phyloP scores from a whole-genome alignment of 2,888 invertebrate species.

The Eupeodes latifasciatus region DNA sequence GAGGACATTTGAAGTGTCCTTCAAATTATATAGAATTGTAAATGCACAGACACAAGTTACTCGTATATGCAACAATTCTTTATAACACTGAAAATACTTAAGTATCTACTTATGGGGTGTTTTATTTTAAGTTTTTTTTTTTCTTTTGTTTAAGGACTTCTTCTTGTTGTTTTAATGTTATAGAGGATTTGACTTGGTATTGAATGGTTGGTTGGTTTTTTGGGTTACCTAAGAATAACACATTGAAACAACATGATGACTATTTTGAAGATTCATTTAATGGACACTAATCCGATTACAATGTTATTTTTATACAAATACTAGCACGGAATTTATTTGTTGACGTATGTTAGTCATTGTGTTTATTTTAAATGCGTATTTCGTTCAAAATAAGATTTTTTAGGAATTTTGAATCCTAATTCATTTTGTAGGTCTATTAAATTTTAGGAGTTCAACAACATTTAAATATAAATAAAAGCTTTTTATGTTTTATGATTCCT shows the following conservation, averaged over 20 bases:
- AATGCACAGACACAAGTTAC: constrained; percentile 32
- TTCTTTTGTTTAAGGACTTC: not conserved
- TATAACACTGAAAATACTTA: constrained; percentile 45
- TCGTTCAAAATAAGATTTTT: too few relatives aligned
- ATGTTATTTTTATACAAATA: not conserved
- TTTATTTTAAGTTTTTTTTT: constrained; percentile 7
- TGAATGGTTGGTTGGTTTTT: constrained; percentile 14
- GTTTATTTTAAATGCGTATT: too few relatives aligned
- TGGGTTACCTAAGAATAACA: constrained; percentile 21
- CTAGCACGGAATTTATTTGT: not conserved
- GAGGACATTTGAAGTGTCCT: constrained; percentile 71
- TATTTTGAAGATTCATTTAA: constrained; percentile 13
- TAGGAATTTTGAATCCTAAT: too few relatives aligned
- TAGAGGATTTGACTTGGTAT: constrained; percentile 19
- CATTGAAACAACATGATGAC: constrained; percentile 16
- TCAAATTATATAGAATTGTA: constrained; percentile 27
- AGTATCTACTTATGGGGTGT: constrained; percentile 62
- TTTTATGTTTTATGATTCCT: too few relatives aligned
- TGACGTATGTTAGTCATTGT: not conserved
- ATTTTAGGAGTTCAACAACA: too few relatives aligned
- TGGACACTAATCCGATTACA: constrained; percentile 17
- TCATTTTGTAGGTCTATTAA: too few relatives aligned
- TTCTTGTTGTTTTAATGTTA: constrained; percentile 28
- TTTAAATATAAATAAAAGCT: too few relatives aligned
- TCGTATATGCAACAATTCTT: not conserved